Base-by-base conservation (phyloP, 1,140 invertebrate genomes). In the Polyergus mexicanus region DNA sequence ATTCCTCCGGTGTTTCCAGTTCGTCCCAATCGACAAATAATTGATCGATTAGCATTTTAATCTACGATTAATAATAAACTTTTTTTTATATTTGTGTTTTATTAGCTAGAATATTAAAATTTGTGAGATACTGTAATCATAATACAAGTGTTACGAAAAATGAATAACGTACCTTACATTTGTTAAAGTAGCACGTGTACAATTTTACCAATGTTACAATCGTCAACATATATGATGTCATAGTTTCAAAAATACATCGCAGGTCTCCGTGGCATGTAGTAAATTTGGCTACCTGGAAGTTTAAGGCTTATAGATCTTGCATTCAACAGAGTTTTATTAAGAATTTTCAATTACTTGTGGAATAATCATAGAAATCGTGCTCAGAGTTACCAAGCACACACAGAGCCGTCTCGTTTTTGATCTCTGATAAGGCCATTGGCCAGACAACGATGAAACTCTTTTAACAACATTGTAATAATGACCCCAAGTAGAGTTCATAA, bases 1-100 rank as follows among this genome's bases (percentile, higher is more conserved):
- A 28, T 13, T 85, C 74, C 44, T 85, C 83, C 16, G 72, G 47
- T 19, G 74, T 72, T 35, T 66, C n/a, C 22, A 65, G 28, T 78
- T 71, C 11, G 8, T 78, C 51, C 74, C 83, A 85, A 25, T 68
- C 62, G 35, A 44, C 3, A 7, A 66, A 56, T 16, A 85, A 22
- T 10, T 28, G 25, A 41, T 85, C 83, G 13, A 66, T 38, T 8
- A 85, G 19, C 28, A 22, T 28, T 85, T 66, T 85, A 2, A 85
- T 78, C 83, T 85, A 56, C 19, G 35, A 69, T 71, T 58, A 78
- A 66, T 78, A 35, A 28, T 10, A 7, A 47, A 6, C n/a, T 63
- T 35, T 35, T 35, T 44, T 77, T 28, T 47, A 47, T 3, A n/a
- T 56, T 35, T 10, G 28, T 3, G 28, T 3, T 35, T n/a, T 58